phyloP scores from a whole-genome alignment of 2,113 vertebrate genomes.

The Asarcornis scutulata region DNA sequence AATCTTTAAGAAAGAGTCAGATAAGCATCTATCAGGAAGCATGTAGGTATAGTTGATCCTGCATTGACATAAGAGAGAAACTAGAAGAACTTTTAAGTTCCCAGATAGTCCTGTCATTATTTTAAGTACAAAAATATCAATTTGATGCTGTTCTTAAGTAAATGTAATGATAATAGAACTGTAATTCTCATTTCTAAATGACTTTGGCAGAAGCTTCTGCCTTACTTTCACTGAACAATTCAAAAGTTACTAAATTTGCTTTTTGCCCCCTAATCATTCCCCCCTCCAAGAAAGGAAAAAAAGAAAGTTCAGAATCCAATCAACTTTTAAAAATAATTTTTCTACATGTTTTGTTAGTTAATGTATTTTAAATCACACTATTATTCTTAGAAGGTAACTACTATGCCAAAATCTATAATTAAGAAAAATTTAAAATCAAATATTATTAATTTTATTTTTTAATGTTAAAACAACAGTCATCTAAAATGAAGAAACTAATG shows the following conservation, averaged over 20 bases:
- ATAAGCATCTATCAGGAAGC: slow-evolving; percentile 10
- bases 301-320: accelerated
- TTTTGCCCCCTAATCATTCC: background rate
- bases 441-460: background rate
- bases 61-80: background rate
- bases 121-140: background rate
- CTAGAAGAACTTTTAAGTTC: background rate
- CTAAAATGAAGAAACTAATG: background rate
- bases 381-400: background rate
- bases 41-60: background rate
- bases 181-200: background rate
- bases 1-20: background rate
- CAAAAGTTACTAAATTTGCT: background rate
- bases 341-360: background rate
- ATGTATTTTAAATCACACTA: background rate
- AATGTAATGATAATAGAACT: background rate
- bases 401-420: background rate
- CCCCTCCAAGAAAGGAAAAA: background rate
- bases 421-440: background rate
- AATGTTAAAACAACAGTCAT: background rate
- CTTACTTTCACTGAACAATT: background rate
- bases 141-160: background rate
- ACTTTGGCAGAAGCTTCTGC: background rate
- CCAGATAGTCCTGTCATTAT: background rate
- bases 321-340: background rate